Conservation (phyloP, 2,113 vertebrate genomes). For the Telmatochromis bifrenatus region DNA sequence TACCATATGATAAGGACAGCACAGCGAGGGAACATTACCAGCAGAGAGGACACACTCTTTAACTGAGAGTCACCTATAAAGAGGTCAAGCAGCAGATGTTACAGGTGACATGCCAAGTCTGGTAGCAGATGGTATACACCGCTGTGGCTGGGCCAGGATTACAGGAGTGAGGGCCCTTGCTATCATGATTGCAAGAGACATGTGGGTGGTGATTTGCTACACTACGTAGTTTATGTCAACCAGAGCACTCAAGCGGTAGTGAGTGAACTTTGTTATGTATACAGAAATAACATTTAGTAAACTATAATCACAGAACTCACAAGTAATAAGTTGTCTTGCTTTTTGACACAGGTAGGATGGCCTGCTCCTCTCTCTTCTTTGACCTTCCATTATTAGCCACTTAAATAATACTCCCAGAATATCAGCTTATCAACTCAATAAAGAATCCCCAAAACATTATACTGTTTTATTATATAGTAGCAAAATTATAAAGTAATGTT, state of each 20-base stretch:
- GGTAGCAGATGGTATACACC: slow-evolving; percentile 37
- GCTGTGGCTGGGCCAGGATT: background rate
- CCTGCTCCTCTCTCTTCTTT: background rate
- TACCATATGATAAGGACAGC: background rate
- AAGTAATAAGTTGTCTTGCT: background rate
- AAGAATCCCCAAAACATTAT: background rate
- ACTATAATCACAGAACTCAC: background rate
- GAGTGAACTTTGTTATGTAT: background rate
- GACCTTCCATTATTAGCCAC: background rate
- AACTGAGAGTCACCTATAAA: slow-evolving; percentile 26
- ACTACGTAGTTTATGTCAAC: background rate
- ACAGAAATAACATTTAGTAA: background rate
- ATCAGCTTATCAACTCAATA: background rate
- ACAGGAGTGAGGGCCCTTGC: background rate
- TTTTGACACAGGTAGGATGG: background rate
- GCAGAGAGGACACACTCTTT: slow-evolving; percentile 35
- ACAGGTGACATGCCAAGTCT: slow-evolving; percentile 22
- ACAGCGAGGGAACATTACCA: background rate
- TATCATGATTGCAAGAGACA: background rate
- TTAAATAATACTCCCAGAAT: background rate
- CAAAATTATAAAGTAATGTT: background rate
- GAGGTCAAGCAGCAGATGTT: slow-evolving; percentile 46
- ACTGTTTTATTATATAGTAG: background rate
- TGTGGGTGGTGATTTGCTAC: background rate
- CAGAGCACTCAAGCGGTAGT: background rate